Conservation (phyloP, 2,888 invertebrate species). For the Noctua fimbriata region DNA sequence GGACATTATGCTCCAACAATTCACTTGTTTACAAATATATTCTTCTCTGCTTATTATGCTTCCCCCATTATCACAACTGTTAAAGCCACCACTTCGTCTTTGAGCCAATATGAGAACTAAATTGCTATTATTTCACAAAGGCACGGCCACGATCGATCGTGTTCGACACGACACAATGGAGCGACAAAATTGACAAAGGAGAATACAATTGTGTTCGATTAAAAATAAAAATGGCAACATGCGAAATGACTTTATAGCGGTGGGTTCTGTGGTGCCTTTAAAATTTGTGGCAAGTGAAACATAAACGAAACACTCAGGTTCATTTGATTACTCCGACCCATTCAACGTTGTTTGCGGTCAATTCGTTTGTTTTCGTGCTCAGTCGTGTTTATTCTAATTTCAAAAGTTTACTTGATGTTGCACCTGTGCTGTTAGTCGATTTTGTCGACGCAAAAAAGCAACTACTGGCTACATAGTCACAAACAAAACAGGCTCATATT, state of each 20-base stretch:
- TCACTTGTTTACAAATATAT: conserved; percentile 42
- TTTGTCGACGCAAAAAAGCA: not conserved
- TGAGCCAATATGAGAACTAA: conserved; percentile 50
- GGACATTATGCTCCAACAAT: conserved; percentile 31
- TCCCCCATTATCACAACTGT: conserved; percentile 34
- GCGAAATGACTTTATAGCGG: conserved; percentile 49
- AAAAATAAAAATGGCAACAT: conserved; percentile 59
- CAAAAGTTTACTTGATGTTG: not conserved
- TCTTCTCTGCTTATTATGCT: conserved; percentile 37
- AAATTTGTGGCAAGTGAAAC: conserved; percentile 56
- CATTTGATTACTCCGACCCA: conserved; percentile 43
- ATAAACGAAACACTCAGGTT: conserved; percentile 47
- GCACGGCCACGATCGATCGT: conserved; percentile 48
- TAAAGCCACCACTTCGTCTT: conserved; percentile 38
- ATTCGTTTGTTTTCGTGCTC: conserved; percentile 28
- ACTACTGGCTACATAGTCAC: not conserved
- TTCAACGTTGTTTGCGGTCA: conserved; percentile 39
- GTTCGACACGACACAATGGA: conserved; percentile 48
- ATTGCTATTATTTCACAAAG: conserved; percentile 64
- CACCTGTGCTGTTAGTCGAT: not conserved
- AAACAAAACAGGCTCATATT: not conserved
- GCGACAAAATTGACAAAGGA: conserved; percentile 59
- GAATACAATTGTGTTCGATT: conserved; percentile 57
- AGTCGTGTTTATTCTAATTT: conserved; percentile 36
- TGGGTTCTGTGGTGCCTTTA: conserved; percentile 29